A percentile compares a stretch with the other conserved stretches of the same genome.
Conservation (phyloP, 2,113 vertebrate species). For the Hymenochirus boettgeri region DNA sequence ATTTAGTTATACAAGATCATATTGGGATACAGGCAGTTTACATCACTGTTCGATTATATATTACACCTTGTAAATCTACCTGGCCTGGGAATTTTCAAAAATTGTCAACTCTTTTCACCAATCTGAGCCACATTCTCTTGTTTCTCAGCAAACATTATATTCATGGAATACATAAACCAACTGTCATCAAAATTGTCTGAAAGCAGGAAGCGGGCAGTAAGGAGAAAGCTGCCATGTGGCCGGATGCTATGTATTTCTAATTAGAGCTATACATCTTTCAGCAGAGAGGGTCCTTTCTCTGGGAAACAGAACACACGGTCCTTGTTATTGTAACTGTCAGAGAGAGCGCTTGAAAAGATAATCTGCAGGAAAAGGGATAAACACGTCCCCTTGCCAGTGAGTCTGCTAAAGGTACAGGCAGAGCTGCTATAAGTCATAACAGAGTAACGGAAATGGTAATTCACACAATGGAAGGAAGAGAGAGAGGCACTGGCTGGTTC, state of each 20-base stretch:
- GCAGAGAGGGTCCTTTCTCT: slow-evolving; percentile 91
- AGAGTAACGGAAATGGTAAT: slow-evolving; percentile 34
- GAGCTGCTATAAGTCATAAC: slow-evolving; percentile 41
- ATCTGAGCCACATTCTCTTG: slow-evolving; percentile 47
- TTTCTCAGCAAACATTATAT: slow-evolving; percentile 70
- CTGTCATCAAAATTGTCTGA: slow-evolving; percentile 93
- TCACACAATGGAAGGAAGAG: slow-evolving; percentile 38
- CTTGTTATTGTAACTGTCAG: slow-evolving; percentile 86
- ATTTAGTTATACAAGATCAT: background rate
- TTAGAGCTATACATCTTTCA: slow-evolving; percentile 99
- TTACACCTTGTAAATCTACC: slow-evolving; percentile 24
- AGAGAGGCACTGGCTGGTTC: background rate
- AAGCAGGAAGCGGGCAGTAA: slow-evolving; percentile 94
- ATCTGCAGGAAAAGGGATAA: slow-evolving; percentile 81
- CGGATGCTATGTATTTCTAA: slow-evolving; percentile 99
- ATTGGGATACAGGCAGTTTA: background rate
- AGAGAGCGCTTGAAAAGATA: slow-evolving; percentile 78
- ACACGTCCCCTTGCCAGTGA: slow-evolving; percentile 71
- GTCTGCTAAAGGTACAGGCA: slow-evolving; percentile 64
- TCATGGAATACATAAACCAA: slow-evolving; percentile 87
- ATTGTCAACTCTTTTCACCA: slow-evolving; percentile 23
- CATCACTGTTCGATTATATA: background rate
- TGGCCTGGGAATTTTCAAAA: slow-evolving; percentile 18
- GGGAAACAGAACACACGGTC: slow-evolving; percentile 75
- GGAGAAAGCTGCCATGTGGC: slow-evolving; percentile 99